A percentile compares a stretch with the other conserved stretches of the same genome.
Conservation (phyloP, 1,140 invertebrate species). For the Drosophila ananassae region DNA sequence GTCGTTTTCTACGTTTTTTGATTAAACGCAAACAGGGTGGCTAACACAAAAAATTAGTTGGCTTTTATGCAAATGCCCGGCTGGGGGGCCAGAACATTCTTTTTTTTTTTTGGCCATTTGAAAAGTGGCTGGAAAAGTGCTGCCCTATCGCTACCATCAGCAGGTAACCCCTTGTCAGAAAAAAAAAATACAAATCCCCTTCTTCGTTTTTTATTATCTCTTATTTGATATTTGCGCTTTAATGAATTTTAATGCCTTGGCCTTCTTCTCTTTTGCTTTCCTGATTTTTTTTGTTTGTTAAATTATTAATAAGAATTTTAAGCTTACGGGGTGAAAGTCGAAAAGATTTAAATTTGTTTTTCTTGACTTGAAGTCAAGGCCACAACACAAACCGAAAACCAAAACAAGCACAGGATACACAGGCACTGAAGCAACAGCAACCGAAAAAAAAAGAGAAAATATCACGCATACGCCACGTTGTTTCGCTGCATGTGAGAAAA, state of each 20-base stretch:
- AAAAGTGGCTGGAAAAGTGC: conserved; percentile 2
- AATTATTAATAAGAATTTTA: conserved; percentile 75
- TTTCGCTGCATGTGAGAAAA: conserved; percentile 26
- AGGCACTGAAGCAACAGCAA: conserved; percentile 6
- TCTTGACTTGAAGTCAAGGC: conserved; percentile 20
- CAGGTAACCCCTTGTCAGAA: conserved; percentile 56
- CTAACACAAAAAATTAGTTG: conserved; percentile 68
- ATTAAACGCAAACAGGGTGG: conserved; percentile 75
- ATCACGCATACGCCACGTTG: conserved; percentile 56
- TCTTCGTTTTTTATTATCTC: conserved; percentile 32
- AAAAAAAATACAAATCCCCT: background rate
- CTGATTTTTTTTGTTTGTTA: conserved; percentile 4
- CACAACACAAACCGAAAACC: conserved; percentile 7
- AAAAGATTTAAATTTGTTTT: conserved; percentile 50
- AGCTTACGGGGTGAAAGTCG: conserved; percentile 30
- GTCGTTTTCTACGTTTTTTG: conserved; percentile 64
- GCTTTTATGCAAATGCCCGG: conserved; percentile 76
- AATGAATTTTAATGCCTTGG: conserved; percentile 57
- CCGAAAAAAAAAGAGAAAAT: conserved; percentile 18
- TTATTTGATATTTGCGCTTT: conserved; percentile 70
- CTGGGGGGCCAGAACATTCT: background rate
- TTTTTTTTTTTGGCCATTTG: conserved; percentile 33
- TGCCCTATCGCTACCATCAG: conserved; percentile 55
- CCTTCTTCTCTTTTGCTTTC: conserved; percentile 23
- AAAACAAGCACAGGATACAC: background rate